phyloP scores from a whole-genome alignment of 2,113 vertebrate species.

The Otus sunia region DNA sequence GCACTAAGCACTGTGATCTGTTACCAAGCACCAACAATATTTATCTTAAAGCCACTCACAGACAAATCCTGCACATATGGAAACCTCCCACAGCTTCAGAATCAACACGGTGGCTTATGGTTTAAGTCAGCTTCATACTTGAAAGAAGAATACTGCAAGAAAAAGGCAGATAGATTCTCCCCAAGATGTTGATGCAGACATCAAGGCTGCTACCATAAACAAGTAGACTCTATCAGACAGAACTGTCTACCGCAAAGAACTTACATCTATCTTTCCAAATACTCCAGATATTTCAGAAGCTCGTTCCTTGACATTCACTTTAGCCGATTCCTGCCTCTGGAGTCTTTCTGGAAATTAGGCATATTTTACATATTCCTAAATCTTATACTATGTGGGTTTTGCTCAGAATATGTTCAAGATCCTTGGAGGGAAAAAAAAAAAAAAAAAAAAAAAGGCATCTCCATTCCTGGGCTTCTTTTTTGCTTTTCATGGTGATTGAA shows the following conservation, averaged over 20 bases:
- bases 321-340: neutral
- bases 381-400: neutral
- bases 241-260: neutral
- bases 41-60: neutral
- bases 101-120: neutral
- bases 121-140: neutral
- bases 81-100: neutral
- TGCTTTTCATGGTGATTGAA: neutral
- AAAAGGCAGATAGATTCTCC: neutral
- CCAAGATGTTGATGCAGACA: neutral
- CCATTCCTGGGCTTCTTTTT: neutral
- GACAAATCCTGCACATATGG: neutral
- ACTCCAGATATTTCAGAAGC: neutral
- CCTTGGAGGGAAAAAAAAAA: neutral
- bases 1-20: neutral
- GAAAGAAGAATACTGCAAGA: neutral
- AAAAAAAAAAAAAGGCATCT: neutral
- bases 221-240: neutral
- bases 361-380: neutral
- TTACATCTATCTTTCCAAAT: neutral
- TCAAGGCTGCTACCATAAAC: neutral
- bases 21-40: neutral
- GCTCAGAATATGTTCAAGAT: neutral
- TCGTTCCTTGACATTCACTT: neutral
- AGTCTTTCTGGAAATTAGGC: neutral